These are phyloP conservation scores for Uloborus plumipes DNA, from an alignment of 2,888 invertebrate genomes.

Conservation along the genomic window DNA sequence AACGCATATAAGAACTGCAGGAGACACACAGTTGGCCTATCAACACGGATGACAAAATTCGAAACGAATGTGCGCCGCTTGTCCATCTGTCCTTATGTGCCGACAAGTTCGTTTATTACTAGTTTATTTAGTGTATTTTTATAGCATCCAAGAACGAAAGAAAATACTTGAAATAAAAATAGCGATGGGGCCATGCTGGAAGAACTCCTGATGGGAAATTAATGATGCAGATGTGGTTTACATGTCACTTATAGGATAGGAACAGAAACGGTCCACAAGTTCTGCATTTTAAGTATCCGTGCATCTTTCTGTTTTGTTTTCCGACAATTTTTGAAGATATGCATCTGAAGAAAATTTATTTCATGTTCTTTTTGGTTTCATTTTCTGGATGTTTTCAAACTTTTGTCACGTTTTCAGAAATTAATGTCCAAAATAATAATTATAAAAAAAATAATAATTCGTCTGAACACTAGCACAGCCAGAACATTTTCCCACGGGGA, in stretches of 20 bases:
- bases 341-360: too few relatives aligned
- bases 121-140: not conserved
- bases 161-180: not conserved
- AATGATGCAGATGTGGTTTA: not conserved
- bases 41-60: constrained; percentile 29
- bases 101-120: constrained; percentile 38
- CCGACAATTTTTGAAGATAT: too few relatives aligned
- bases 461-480: too few relatives aligned
- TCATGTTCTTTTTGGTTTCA: too few relatives aligned
- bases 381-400: too few relatives aligned
- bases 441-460: too few relatives aligned
- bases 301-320: too few relatives aligned
- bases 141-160: not conserved
- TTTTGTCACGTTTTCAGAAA: too few relatives aligned
- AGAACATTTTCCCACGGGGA: too few relatives aligned
- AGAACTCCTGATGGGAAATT: not conserved
- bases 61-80: constrained; percentile 4
- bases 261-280: not conserved
- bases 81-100: constrained; percentile 26
- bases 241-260: not conserved
- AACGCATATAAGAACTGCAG: not conserved
- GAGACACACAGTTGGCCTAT: not conserved
- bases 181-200: not conserved
- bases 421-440: too few relatives aligned
- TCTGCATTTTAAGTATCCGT: not conserved